phyloP scores from a whole-genome alignment of 1,140 invertebrate species.

The Notospermus geniculatus region DNA sequence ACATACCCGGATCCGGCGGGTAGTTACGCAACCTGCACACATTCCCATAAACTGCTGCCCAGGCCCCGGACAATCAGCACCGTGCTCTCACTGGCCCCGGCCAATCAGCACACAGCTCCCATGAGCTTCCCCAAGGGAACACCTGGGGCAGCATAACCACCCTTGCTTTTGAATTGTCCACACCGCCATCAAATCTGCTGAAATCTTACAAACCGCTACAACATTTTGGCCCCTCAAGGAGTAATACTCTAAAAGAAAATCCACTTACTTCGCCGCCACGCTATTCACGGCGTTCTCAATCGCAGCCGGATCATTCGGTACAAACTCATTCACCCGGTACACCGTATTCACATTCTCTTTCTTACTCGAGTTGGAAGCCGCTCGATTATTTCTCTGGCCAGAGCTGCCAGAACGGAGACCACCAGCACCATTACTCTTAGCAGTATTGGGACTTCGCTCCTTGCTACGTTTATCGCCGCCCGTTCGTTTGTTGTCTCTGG shows the following conservation, averaged over 20 bases:
- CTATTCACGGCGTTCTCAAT: constrained; percentile 63
- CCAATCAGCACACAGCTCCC: too few species aligned
- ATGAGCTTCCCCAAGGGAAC: too few species aligned
- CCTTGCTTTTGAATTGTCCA: too few species aligned
- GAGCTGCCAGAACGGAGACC: constrained; percentile 21
- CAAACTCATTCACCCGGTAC: constrained; percentile 63
- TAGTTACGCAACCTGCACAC: too few species aligned
- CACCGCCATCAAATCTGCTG: too few species aligned
- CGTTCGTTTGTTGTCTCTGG: neutral
- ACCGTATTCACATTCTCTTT: constrained; percentile 55
- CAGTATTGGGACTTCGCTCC: constrained; percentile 37
- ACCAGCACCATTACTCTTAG: constrained; percentile 45
- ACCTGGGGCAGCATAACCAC: too few species aligned
- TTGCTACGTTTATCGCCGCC: constrained; percentile 31
- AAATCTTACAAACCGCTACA: too few species aligned
- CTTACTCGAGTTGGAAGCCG: constrained; percentile 29
- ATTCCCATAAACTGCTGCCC: too few species aligned
- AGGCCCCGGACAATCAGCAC: too few species aligned
- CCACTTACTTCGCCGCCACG: constrained; percentile 46
- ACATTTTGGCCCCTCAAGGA: too few species aligned
- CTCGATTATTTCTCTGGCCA: constrained; percentile 38
- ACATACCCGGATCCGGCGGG: too few species aligned
- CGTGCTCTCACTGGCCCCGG: too few species aligned
- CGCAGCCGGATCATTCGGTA: constrained; percentile 61
- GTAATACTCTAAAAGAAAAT: neutral